Base-by-base conservation (phyloP, 2,797 vertebrate genomes). In the Leptatherina wallacei region DNA sequence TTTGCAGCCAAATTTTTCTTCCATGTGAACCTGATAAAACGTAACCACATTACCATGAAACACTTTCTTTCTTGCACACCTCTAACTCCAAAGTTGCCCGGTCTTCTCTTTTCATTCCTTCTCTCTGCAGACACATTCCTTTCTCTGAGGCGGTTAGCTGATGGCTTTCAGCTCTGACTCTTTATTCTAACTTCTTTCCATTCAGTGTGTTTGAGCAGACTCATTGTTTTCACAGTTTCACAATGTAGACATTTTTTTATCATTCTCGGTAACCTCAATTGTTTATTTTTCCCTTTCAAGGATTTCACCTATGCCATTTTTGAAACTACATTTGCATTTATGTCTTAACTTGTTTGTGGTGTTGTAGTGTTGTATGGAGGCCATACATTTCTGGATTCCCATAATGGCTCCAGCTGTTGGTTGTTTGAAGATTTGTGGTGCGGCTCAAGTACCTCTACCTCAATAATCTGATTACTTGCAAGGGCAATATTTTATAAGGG, bases 401-500 rank as follows among this genome's bases (percentile, higher is more conserved):
- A 8, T 36, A 42, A 40, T 60, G 44, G 33, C 65, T 67, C 51
- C 67, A 69, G 69, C 63, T 74, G 73, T 65, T 73, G 72, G 59
- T 20, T 69, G 35, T 54, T 56, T 30, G 61, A 30, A 33, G 58
- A 42, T 63, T 56, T 65, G 65, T 55, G 71, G 20, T 54, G 40
- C 58, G 16, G 61, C 71, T 64, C 54, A 52, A 56, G 42, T 20
- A 8, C 54, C 42, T 13, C 29, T 13, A 20, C 55, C 59, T 49
- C 51, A 14, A 30, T 35, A 58, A 55, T 73, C 61, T 76, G 72
- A 59, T 83, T 84, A 78, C 81, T 85, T 84, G 78, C 57, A 63
- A 66, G 69, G 81, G 69, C 73, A 69, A 78, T 79, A 81, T 73
- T 85, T 85, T 82, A 82, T 72, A 71, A 78, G 87, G 88, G 69